Evolutionary conservation across 2,888 invertebrate genomes (phyloP), one percentile per base, ranked within the genome.

Genomic region (Tinea pellionella): DNA sequence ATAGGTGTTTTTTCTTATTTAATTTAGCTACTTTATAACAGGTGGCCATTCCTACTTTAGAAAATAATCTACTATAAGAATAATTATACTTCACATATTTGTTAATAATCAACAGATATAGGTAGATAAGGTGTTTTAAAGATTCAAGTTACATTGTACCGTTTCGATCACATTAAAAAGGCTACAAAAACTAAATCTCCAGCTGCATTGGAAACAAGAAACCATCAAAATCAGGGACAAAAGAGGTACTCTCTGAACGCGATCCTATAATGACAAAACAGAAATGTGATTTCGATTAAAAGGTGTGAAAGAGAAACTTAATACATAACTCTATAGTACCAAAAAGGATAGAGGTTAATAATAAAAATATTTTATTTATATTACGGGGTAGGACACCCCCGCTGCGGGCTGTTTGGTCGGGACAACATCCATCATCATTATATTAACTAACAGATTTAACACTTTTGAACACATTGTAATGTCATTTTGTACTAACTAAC

Each of bases 231-330:
- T 73, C 69, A 71, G 74, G 80, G 75, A 86, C 86, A 87, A 87
- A 82, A 72, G 85, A 83, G 78, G 83, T 82, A 82, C 82, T 81
- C 73, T 72, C 75, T 79, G 75, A 85, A 87, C 77, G 82, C 74
- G 85, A 85, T 84, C 82, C 83, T 75, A 85, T 86, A 87, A 87
- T 87, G 86, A 87, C 87, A 85, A 86, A 85, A 86, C 84, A 86
- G 86, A 87, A 87, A 87, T 86, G 85, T 86, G 80, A 85, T 87
- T 85, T 85, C 86, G 87, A 87, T 86, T 84, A 83, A 83, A 83
- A 70, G 66, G 81, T 73, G 77, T 63, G 77, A 85, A 71, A 66
- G 77, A 69, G 76, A 77, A 68, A 69, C 70, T 63, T 64, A 67
- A 77, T 78, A 66, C 71, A 64, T 64, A 66, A 63, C 64, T 62